These are phyloP conservation scores for Phocoena sinus DNA, from an alignment of 2,113 vertebrate species.

Conservation along the genomic window DNA sequence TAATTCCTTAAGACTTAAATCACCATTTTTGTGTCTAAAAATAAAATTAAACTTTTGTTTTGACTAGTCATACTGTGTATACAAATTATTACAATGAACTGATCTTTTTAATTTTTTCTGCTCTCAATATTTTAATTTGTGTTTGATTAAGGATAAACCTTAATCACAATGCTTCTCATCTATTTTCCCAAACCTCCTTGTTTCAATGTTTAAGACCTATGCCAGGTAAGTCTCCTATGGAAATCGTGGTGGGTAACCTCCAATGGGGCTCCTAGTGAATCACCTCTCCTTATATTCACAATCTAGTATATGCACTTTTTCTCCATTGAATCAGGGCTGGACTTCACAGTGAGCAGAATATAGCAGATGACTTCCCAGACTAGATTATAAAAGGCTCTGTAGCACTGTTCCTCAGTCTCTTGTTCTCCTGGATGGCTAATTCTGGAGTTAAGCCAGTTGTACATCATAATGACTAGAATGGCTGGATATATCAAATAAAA, in stretches of 20 bases:
- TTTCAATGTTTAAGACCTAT: not conserved
- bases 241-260: too few species aligned
- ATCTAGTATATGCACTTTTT: rapidly evolving
- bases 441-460: not conserved
- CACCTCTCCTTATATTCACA: rapidly evolving
- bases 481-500: not conserved
- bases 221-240: not conserved
- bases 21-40: not conserved
- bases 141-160: not conserved
- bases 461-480: not conserved
- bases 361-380: not conserved
- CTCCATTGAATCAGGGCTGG: rapidly evolving
- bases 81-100: not conserved
- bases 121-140: not conserved
- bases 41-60: not conserved
- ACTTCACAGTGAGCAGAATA: rapidly evolving
- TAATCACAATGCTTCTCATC: not conserved
- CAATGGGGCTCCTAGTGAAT: rapidly evolving
- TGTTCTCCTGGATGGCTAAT: not conserved
- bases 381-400: not conserved
- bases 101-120: not conserved
- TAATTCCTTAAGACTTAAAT: not conserved
- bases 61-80: not conserved
- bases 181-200: not conserved
- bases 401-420: not conserved